Evolutionary conservation across 1,140 invertebrate species (phyloP).

Genomic region (Spodoptera frugiperda): DNA sequence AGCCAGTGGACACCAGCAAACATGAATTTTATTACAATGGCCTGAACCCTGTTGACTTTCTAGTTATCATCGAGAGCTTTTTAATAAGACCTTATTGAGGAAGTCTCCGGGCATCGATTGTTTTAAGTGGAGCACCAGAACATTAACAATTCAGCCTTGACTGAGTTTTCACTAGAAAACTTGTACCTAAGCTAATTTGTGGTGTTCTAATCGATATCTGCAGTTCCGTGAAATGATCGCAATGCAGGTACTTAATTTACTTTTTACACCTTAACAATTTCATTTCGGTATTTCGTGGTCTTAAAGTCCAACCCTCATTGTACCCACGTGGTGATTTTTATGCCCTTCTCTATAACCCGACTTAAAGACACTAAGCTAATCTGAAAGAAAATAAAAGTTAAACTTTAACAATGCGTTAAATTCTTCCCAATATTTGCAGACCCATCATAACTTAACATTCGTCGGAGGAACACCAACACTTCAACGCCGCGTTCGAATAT

Average conservation of each 20-base stretch:
- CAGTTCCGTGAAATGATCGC: conserved; percentile 21
- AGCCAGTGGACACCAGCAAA: conserved; percentile 44
- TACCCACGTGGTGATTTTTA: no score
- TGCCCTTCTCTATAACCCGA: no score
- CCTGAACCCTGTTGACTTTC: conserved; percentile 44
- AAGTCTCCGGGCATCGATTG: conserved; percentile 3
- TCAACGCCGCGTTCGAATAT: conserved; percentile 9
- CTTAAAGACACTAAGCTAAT: no score
- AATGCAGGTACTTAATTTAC: background rate
- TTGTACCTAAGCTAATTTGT: conserved; percentile 2
- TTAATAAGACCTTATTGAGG: conserved; percentile 22
- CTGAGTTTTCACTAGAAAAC: background rate
- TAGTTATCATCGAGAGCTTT: conserved; percentile 36
- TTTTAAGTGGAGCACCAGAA: background rate
- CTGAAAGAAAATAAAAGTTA: background rate
- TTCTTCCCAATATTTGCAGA: conserved; percentile 7
- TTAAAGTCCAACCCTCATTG: background rate
- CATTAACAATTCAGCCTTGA: background rate
- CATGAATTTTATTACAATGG: conserved; percentile 53
- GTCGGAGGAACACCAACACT: conserved; percentile 22
- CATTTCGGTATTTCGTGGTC: no score
- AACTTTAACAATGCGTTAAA: background rate
- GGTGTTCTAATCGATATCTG: conserved; percentile 11
- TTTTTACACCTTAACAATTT: no score
- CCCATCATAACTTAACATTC: conserved; percentile 4